Conservation (phyloP, 2,888 invertebrate genomes). For the Sinhomidia bicolor region DNA sequence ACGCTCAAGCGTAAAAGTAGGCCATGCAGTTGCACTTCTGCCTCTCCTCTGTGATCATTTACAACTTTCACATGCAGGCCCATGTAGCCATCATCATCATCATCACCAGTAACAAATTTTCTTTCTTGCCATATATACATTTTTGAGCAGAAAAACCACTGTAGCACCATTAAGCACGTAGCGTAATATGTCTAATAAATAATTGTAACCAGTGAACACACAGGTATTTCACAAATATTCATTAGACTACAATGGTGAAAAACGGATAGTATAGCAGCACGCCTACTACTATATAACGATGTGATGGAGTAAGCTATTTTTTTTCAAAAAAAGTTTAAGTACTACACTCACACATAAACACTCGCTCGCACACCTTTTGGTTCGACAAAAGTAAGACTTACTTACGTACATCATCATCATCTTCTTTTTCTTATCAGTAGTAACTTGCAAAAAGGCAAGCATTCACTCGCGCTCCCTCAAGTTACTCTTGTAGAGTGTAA, state of each 20-base stretch:
- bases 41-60: constrained; percentile 54
- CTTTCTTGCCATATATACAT: constrained; percentile 30
- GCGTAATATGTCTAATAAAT: background rate
- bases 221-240: constrained; percentile 53
- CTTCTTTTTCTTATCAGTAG: too few relatives aligned
- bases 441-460: background rate
- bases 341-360: background rate
- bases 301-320: constrained; percentile 29
- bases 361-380: background rate
- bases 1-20: constrained; percentile 64
- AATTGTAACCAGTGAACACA: constrained; percentile 21
- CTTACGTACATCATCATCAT: too few relatives aligned
- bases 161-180: constrained; percentile 3
- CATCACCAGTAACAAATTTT: constrained; percentile 42
- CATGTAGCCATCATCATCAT: constrained; percentile 31
- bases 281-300: background rate
- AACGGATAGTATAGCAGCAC: background rate
- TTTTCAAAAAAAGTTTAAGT: constrained; percentile 28
- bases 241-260: constrained; percentile 1
- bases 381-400: constrained; percentile 35
- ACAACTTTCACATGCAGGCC: constrained; percentile 68
- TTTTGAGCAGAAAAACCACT: constrained; percentile 18
- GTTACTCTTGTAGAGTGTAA: background rate
- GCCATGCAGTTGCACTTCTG: constrained; percentile 67
- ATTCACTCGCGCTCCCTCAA: background rate